These are phyloP conservation scores for Aspidoscelis tigris DNA, from an alignment of 2,113 vertebrate species.

Conservation along the genomic window DNA sequence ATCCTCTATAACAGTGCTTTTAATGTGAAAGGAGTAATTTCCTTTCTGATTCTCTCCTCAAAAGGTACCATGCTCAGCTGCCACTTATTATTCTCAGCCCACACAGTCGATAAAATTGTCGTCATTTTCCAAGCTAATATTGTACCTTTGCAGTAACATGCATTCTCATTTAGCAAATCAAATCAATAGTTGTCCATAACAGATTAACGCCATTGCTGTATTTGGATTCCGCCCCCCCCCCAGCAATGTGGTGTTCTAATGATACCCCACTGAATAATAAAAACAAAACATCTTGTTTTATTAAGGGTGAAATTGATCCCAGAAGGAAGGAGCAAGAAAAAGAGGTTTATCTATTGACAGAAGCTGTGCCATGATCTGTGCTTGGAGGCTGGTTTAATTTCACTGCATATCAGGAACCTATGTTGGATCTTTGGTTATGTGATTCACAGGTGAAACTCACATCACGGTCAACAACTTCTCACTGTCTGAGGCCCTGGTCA, in stretches of 20 bases:
- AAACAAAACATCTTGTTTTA: slow-evolving; percentile 55
- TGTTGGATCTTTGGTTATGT: background rate
- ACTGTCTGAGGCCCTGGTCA: no score
- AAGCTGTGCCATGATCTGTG: background rate
- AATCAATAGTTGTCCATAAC: slow-evolving; percentile 60
- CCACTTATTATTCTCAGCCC: slow-evolving; percentile 48
- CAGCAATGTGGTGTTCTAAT: slow-evolving; percentile 48
- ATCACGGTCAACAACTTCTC: background rate
- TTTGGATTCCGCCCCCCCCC: slow-evolving; percentile 48
- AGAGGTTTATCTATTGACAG: background rate
- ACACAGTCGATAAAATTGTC: slow-evolving; percentile 58
- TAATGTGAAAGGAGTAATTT: slow-evolving; percentile 48
- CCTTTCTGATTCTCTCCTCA: slow-evolving; percentile 45
- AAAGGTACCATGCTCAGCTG: slow-evolving; percentile 44
- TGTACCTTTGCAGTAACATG: slow-evolving; percentile 49
- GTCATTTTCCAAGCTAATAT: slow-evolving; percentile 60
- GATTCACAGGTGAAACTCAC: background rate
- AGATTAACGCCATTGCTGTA: slow-evolving; percentile 62
- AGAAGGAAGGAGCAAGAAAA: background rate
- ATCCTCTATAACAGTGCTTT: slow-evolving; percentile 47
- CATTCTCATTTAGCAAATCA: slow-evolving; percentile 63
- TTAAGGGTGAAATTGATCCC: slow-evolving; percentile 42
- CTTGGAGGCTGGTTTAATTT: background rate
- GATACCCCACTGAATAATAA: slow-evolving; percentile 44
- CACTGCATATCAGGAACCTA: background rate